phyloP scores from a whole-genome alignment of 1,140 invertebrate genomes.

The Bombus haemorrhoidalis region DNA sequence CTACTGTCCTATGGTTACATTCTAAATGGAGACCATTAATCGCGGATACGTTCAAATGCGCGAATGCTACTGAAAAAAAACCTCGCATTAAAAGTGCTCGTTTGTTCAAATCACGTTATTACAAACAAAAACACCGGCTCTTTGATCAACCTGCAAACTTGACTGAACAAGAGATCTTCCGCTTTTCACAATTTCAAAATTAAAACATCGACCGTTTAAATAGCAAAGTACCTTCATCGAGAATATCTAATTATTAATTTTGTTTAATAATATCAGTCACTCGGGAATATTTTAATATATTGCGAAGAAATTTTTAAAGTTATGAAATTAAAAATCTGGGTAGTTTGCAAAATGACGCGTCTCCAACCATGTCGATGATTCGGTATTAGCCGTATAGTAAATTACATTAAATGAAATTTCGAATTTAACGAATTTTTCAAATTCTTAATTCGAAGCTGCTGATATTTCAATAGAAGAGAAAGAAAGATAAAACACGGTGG shows the following conservation, averaged over 20 bases:
- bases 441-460: not conserved
- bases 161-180: not conserved
- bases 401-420: not conserved
- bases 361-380: no score
- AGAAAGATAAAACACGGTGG: not conserved
- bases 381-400: no score
- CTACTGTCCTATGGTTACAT: not conserved
- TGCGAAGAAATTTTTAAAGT: no score
- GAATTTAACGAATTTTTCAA: not conserved
- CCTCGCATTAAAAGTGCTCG: not conserved
- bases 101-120: not conserved
- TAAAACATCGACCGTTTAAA: not conserved
- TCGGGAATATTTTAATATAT: no score
- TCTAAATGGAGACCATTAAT: conserved; percentile 40
- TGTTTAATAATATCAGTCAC: not conserved
- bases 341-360: no score
- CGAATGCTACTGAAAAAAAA: not conserved
- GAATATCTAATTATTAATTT: not conserved
- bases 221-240: not conserved
- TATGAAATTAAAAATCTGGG: no score
- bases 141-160: not conserved
- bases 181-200: not conserved
- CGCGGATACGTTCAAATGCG: conserved; percentile 5
- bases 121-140: not conserved
- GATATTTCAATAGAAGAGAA: not conserved